Evolutionary conservation across 2,797 vertebrate genomes (phyloP).

Genomic region (Australoheros facetus): DNA sequence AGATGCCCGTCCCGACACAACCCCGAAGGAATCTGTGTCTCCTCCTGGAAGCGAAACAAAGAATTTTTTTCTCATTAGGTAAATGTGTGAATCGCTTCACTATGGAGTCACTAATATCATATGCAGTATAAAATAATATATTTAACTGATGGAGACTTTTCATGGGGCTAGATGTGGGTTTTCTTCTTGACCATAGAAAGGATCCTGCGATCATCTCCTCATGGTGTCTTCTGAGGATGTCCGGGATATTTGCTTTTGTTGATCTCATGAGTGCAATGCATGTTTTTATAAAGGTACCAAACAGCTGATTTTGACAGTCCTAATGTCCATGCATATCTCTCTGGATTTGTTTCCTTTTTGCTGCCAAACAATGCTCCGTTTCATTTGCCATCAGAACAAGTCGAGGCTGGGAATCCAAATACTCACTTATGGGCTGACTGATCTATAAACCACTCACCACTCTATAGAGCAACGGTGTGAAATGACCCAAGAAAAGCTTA

Average conservation of each 20-base stretch:
- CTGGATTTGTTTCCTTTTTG: too few relatives aligned
- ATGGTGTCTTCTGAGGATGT: background rate
- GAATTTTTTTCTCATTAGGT: background rate
- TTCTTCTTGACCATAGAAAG: background rate
- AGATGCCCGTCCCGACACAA: background rate
- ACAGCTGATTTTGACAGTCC: too few relatives aligned
- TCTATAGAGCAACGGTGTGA: background rate
- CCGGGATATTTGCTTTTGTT: background rate
- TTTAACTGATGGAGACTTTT: background rate
- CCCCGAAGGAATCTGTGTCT: background rate
- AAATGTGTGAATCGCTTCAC: background rate
- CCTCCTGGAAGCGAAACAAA: rapidly evolving
- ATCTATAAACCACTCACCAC: background rate
- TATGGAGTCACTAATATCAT: too few relatives aligned
- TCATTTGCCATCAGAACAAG: background rate
- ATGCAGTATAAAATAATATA: too few relatives aligned
- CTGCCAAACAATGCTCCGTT: too few relatives aligned
- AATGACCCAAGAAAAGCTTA: background rate
- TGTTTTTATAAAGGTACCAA: background rate
- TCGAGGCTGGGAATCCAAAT: background rate
- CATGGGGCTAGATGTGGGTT: too few relatives aligned
- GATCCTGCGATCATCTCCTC: background rate
- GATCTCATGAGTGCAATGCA: background rate
- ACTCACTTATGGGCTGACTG: background rate
- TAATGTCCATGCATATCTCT: too few relatives aligned